Evolutionary conservation across 2,888 invertebrate species (phyloP).

Genomic region (Ochropleura leucogaster): DNA sequence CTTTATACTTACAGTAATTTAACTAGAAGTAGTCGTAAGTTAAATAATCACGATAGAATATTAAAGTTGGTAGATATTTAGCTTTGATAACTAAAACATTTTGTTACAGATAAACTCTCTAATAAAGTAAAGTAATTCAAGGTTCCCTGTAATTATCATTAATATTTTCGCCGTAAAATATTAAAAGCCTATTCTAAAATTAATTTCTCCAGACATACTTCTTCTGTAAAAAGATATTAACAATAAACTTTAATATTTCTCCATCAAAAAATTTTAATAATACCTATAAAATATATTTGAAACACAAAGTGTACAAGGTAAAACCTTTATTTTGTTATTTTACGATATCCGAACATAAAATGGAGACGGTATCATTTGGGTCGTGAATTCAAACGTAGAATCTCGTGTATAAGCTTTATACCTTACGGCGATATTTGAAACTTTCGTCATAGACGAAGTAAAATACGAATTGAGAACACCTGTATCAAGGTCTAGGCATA

Average conservation of each 20-base stretch:
- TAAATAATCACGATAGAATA: background rate
- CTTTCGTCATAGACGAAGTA: slow-evolving; percentile 39
- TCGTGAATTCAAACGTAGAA: slow-evolving; percentile 70
- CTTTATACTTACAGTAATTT: too few species aligned
- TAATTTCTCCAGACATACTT: slow-evolving; percentile 33
- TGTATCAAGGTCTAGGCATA: slow-evolving; percentile 15
- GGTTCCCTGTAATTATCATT: too few species aligned
- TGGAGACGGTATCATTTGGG: slow-evolving; percentile 66
- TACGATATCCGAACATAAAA: slow-evolving; percentile 66
- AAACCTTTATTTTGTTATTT: slow-evolving; percentile 63
- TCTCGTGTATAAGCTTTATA: slow-evolving; percentile 67
- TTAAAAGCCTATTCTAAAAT: slow-evolving; percentile 27
- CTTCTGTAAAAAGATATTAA: slow-evolving; percentile 48
- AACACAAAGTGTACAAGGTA: slow-evolving; percentile 59
- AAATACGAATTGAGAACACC: slow-evolving; percentile 40
- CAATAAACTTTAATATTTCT: slow-evolving; percentile 49
- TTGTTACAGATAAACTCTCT: background rate
- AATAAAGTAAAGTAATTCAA: background rate
- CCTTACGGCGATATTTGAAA: slow-evolving; percentile 55
- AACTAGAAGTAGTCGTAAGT: background rate
- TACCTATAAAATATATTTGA: slow-evolving; percentile 48
- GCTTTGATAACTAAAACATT: background rate
- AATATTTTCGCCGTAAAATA: slow-evolving; percentile 1
- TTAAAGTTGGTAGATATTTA: background rate
- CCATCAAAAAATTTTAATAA: slow-evolving; percentile 42